Conservation (phyloP, 2,797 vertebrate species). For the Bradypus variegatus region DNA sequence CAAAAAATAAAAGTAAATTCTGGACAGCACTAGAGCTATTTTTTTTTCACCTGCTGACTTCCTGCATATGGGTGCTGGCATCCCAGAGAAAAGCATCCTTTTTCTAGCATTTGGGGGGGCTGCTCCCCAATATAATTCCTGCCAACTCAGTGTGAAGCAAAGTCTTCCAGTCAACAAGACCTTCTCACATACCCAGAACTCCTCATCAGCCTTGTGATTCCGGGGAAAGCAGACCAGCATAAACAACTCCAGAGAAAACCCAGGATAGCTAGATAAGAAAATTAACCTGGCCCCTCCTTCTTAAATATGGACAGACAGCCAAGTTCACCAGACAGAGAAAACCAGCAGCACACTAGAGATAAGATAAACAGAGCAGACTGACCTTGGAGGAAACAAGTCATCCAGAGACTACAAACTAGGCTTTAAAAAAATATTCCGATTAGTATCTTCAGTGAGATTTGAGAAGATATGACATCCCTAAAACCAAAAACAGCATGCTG, state of each 20-base stretch:
- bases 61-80: not conserved
- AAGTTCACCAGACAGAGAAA: not conserved
- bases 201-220: not conserved
- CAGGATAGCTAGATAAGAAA: not conserved
- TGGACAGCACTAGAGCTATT: not conserved
- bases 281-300: not conserved
- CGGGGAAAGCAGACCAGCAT: not conserved
- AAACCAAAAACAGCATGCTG: constrained; percentile 3
- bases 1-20: not conserved
- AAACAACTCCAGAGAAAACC: not conserved
- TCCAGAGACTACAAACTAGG: not conserved
- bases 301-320: not conserved
- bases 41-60: not conserved
- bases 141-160: not conserved
- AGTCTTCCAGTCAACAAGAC: not conserved
- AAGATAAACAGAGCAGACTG: constrained; percentile 18
- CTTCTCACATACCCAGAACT: not conserved
- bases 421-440: constrained; percentile 4
- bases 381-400: constrained; percentile 15
- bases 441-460: constrained; percentile 16
- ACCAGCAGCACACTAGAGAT: not conserved
- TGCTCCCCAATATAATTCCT: not conserved
- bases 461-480: constrained; percentile 26
- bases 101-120: not conserved
- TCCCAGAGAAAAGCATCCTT: not conserved